phyloP scores from a whole-genome alignment of 2,888 invertebrate species.

The Drosophila rubida region DNA sequence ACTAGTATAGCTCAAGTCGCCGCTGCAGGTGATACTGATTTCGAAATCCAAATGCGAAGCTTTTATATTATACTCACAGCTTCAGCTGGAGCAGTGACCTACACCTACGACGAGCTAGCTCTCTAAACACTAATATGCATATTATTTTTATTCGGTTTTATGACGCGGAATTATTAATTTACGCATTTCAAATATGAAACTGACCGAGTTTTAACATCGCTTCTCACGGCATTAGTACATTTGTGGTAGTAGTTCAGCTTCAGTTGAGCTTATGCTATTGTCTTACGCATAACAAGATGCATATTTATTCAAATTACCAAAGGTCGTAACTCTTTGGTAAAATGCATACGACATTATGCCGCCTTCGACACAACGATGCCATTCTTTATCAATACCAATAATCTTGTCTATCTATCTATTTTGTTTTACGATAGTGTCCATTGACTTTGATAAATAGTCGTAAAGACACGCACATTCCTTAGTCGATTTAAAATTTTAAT shows the following conservation, averaged over 20 bases:
- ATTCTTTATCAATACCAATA: slow-evolving; percentile 15
- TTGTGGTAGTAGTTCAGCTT: slow-evolving; percentile 30
- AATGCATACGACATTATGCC: slow-evolving; percentile 34
- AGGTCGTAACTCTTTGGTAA: slow-evolving; percentile 59
- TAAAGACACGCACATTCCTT: neutral
- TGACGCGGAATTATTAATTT: slow-evolving; percentile 66
- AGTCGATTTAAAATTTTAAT: neutral
- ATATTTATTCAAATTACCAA: slow-evolving; percentile 51
- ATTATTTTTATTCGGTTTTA: slow-evolving; percentile 40
- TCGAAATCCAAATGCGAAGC: slow-evolving; percentile 39
- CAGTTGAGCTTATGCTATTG: slow-evolving; percentile 37
- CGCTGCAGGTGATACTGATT: slow-evolving; percentile 65
- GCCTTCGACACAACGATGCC: slow-evolving; percentile 19
- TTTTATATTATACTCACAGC: slow-evolving; percentile 71
- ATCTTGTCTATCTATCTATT: neutral
- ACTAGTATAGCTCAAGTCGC: slow-evolving; percentile 19
- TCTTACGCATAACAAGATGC: slow-evolving; percentile 45
- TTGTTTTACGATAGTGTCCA: slow-evolving; percentile 11
- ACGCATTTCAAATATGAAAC: slow-evolving; percentile 66
- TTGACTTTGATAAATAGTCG: slow-evolving; percentile 4
- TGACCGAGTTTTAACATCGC: slow-evolving; percentile 65
- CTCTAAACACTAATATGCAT: slow-evolving; percentile 47
- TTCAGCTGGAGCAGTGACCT: slow-evolving; percentile 61
- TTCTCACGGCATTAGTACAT: slow-evolving; percentile 37
- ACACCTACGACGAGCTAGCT: slow-evolving; percentile 64